phyloP scores from a whole-genome alignment of 2,888 invertebrate genomes.

The Neoaliturus tenellus region DNA sequence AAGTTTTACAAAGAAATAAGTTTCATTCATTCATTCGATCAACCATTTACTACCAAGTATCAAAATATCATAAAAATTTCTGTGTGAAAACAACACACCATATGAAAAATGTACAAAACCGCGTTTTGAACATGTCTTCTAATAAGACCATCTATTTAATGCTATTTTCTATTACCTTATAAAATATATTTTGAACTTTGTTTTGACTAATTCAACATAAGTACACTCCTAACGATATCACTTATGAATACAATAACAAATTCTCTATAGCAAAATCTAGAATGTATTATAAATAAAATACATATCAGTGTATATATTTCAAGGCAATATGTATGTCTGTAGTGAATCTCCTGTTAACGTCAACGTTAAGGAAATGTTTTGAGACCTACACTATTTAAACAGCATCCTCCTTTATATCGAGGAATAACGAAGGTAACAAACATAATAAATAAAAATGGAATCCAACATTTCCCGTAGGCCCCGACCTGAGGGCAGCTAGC shows the following conservation, averaged over 20 bases:
- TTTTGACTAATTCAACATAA: neutral
- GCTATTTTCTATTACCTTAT: neutral
- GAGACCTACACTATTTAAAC: neutral
- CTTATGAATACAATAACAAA: neutral
- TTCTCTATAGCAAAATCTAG: neutral
- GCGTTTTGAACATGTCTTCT: neutral
- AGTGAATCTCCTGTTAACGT: neutral
- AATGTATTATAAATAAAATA: neutral
- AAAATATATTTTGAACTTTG: constrained; percentile 14
- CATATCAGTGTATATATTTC: neutral
- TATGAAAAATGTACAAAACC: neutral
- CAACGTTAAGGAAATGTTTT: neutral
- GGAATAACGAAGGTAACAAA: neutral
- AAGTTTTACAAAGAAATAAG: neutral
- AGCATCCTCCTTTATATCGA: neutral
- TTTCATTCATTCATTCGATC: neutral
- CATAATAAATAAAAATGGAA: neutral
- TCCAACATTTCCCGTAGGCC: neutral
- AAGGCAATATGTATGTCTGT: constrained; percentile 11
- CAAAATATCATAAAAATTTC: neutral
- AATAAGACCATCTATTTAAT: neutral
- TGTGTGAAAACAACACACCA: neutral
- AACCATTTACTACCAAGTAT: neutral
- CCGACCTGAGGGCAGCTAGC: neutral
- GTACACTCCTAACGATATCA: neutral